Percentiles rank a stretch among this genome's conserved stretches.
These are phyloP conservation scores for Leptinotarsa rubiginosa DNA, from an alignment of 2,888 invertebrate species.

Conservation along the genomic window DNA sequence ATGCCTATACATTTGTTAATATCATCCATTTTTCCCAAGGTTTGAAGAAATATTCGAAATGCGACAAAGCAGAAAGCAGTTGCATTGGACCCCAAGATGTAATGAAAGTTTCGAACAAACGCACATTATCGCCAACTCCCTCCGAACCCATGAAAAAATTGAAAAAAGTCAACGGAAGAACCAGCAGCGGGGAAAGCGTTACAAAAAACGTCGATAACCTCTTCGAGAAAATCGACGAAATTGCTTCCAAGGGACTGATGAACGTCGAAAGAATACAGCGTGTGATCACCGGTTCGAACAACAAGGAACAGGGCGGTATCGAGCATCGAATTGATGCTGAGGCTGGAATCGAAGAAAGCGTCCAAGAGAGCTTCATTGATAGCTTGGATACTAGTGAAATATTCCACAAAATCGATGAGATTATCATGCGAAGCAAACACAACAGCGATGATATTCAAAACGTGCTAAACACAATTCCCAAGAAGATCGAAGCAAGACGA, in stretches of 20 bases:
- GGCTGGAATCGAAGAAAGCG: neutral
- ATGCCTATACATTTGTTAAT: neutral
- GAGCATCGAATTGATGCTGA: neutral
- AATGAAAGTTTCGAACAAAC: slow-evolving; percentile 14
- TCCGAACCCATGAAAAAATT: neutral
- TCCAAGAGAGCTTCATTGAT: neutral
- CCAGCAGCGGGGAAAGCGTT: slow-evolving; percentile 27
- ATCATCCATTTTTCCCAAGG: neutral
- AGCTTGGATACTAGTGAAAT: slow-evolving; percentile 9
- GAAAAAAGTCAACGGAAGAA: neutral
- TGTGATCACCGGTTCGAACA: neutral
- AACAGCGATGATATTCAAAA: slow-evolving; percentile 13
- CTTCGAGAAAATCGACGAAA: slow-evolving; percentile 34
- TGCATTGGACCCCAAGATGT: neutral
- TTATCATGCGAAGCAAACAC: slow-evolving; percentile 3
- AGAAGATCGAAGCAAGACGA: neutral
- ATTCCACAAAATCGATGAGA: slow-evolving; percentile 4
- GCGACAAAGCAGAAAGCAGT: neutral
- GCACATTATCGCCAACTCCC: slow-evolving; percentile 2
- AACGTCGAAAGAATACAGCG: slow-evolving; percentile 32
- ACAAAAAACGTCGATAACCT: slow-evolving; percentile 27
- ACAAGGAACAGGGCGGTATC: neutral
- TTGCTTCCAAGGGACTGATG: slow-evolving; percentile 19
- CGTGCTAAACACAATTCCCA: slow-evolving; percentile 1
- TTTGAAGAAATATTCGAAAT: neutral